phyloP scores from a whole-genome alignment of 1,140 invertebrate genomes.

The Chlorops oryzae region DNA sequence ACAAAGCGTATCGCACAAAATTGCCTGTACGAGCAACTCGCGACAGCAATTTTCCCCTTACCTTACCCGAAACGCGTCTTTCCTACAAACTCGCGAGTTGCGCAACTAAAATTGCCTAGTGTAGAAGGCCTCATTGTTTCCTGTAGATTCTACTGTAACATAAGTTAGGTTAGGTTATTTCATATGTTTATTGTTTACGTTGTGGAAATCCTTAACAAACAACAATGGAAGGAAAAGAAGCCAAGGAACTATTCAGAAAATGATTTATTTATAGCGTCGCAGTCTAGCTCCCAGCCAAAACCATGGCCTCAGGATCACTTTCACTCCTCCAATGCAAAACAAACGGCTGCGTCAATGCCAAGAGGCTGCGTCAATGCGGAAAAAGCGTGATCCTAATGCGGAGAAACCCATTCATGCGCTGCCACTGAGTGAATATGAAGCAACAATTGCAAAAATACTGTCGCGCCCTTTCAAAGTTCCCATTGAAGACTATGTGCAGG shows the following conservation, averaged over 20 bases:
- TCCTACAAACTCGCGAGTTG: too few species aligned
- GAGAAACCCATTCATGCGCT: slow-evolving; percentile 21
- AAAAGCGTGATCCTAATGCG: too few species aligned
- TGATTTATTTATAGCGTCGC: slow-evolving; percentile 23
- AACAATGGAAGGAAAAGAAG: too few species aligned
- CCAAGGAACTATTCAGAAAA: background rate
- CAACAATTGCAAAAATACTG: slow-evolving; percentile 72
- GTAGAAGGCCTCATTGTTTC: too few species aligned
- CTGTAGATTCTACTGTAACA: too few species aligned
- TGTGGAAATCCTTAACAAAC: too few species aligned
- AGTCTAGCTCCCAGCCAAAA: slow-evolving; percentile 41
- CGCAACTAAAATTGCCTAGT: too few species aligned
- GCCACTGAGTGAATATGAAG: slow-evolving; percentile 52
- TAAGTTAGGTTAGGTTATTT: background rate
- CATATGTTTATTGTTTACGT: background rate
- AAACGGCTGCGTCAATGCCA: slow-evolving; percentile 36
- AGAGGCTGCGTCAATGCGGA: slow-evolving; percentile 19
- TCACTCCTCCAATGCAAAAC: slow-evolving; percentile 34
- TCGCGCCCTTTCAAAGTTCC: slow-evolving; percentile 93
- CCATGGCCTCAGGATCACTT: slow-evolving; percentile 20
- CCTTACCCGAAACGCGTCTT: too few species aligned
- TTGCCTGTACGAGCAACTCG: too few species aligned
- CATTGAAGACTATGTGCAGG: slow-evolving; percentile 80
- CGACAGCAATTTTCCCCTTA: too few species aligned
- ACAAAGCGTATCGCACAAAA: too few species aligned